These are phyloP conservation scores for Drosophila orena DNA, from an alignment of 1,140 invertebrate genomes.

Conservation along the genomic window DNA sequence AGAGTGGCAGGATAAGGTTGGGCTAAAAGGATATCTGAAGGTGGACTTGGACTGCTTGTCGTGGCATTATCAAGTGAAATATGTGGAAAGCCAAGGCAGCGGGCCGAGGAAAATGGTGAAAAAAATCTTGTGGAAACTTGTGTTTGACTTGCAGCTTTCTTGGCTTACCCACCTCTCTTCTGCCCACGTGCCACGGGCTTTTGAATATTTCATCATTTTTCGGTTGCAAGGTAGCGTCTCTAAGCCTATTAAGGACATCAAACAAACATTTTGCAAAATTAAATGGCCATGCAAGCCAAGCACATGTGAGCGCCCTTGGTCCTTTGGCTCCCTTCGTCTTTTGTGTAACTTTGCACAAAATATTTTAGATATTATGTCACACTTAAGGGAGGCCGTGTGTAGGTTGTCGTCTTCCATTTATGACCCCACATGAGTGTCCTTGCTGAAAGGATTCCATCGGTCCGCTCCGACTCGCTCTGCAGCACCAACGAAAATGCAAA, in stretches of 20 bases:
- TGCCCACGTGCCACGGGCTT: slow-evolving; percentile 48
- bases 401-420: slow-evolving; percentile 56
- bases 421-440: slow-evolving; percentile 58
- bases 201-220: slow-evolving; percentile 78
- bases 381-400: slow-evolving; percentile 70
- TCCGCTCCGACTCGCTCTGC: slow-evolving; percentile 4
- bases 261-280: slow-evolving; percentile 84
- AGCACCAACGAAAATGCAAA: slow-evolving; percentile 69
- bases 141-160: slow-evolving; percentile 80
- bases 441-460: slow-evolving; percentile 44
- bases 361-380: slow-evolving; percentile 82
- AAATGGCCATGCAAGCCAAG: slow-evolving; percentile 81
- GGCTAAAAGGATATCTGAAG: slow-evolving; percentile 50
- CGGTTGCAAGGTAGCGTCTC: slow-evolving; percentile 58
- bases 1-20: slow-evolving; percentile 39
- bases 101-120: slow-evolving; percentile 12
- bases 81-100: slow-evolving; percentile 30
- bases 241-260: slow-evolving; percentile 84
- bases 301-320: slow-evolving; percentile 55
- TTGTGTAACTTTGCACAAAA: slow-evolving; percentile 82
- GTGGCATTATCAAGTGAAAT: slow-evolving; percentile 64
- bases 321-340: slow-evolving; percentile 25
- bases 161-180: slow-evolving; percentile 21
- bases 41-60: slow-evolving; percentile 33
- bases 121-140: slow-evolving; percentile 65